These are phyloP conservation scores for Echiichthys vipera DNA, from an alignment of 2,797 vertebrate species.

Conservation along the genomic window DNA sequence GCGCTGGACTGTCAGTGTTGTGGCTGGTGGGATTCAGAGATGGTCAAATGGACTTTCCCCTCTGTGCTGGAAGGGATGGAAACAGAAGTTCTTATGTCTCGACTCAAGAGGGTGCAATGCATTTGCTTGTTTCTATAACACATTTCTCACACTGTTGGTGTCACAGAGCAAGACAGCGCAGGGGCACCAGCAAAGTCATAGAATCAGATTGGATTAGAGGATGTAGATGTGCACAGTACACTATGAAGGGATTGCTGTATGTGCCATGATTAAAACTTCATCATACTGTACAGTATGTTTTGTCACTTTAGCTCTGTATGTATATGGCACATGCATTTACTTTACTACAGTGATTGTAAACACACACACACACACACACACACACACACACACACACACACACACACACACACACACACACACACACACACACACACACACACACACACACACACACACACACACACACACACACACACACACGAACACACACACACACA, in stretches of 20 bases:
- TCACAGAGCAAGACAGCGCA: not conserved
- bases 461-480: too few relatives aligned
- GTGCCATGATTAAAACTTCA: not conserved
- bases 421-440: too few relatives aligned
- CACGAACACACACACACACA: constrained; percentile 1
- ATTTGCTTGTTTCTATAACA: not conserved
- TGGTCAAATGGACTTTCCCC: not conserved
- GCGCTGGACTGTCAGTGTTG: not conserved
- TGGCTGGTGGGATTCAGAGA: not conserved
- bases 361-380: too few relatives aligned
- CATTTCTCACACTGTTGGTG: not conserved
- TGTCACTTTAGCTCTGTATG: too few relatives aligned
- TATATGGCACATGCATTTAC: too few relatives aligned
- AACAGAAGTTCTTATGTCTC: constrained; percentile 1
- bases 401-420: not conserved
- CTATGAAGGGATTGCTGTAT: not conserved
- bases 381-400: not conserved
- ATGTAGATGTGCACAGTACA: not conserved
- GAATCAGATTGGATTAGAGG: not conserved
- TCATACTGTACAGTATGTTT: not conserved
- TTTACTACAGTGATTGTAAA: too few relatives aligned
- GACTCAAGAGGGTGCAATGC: constrained; percentile 65
- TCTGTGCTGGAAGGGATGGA: not conserved
- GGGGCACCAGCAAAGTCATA: not conserved
- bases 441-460: too few relatives aligned